Evolutionary conservation across 2,888 invertebrate genomes (phyloP), one percentile per base, ranked within the genome.

Genomic region (Fragum whitleyi): DNA sequence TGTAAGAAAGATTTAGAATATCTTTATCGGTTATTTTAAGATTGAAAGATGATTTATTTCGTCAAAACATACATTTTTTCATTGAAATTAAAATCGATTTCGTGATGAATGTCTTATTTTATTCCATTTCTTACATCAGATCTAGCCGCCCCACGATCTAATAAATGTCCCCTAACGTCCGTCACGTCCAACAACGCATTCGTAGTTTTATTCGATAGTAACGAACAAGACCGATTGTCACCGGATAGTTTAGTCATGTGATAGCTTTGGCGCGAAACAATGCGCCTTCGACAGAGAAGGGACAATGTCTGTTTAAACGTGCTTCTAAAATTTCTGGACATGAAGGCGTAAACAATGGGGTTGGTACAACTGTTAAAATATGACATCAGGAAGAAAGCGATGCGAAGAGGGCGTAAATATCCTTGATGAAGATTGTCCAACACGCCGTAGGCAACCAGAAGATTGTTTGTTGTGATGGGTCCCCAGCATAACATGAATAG

Each of bases 311-410:
- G 87, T 68, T 90, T 90, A 86, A 94, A 94, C 9, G 92, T 91
- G 65, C 92, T 95, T 2, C 96, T 94, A 93, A 96, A 96, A 93
- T 95, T 96, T 90, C 95, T 95, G 57, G 96, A 96, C 96, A 96
- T 96, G 93, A 96, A 96, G 32, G 96, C 96, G 91, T 96, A 96
- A 42, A 96, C 95, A 55, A 96, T 95, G 5, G 96, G 96, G 93
- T 96, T 96, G 87, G 96, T 95, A 92, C 96, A 96, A 90, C 96
- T 96, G 94, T 96, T 96, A 90, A 96, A 95, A 92, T 96, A 96
- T 0, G 96, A 96, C 95, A 96, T 94, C 26, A 96, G 93, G 83
- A 95, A 95, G 90, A 96, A 96, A 9, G 95, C 94, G 53, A 95
- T 96, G 59, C 95, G 95, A 93, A 96, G 94, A 84, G 96, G 95